These are phyloP conservation scores for Cherax quadricarinatus DNA, from an alignment of 1,140 invertebrate species.

Conservation along the genomic window DNA sequence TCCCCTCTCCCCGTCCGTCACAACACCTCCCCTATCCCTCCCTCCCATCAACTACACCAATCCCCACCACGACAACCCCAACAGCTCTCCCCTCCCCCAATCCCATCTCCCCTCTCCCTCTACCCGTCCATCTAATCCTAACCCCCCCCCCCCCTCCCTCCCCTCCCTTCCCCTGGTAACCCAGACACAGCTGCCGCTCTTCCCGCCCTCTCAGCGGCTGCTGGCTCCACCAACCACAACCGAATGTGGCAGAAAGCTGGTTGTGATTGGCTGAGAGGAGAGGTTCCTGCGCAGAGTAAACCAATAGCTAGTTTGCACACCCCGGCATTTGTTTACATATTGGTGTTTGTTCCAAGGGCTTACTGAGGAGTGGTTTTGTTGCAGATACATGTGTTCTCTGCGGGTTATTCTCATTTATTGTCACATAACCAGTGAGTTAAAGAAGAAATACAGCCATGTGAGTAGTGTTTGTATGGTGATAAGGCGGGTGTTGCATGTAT, in stretches of 20 bases:
- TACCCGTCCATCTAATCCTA: too few species aligned
- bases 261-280: constrained; percentile 19
- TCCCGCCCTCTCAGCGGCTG: constrained; percentile 13
- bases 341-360: constrained; percentile 59
- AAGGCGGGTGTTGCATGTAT: neutral
- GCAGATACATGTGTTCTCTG: neutral
- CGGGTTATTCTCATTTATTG: neutral
- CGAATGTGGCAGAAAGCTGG: neutral
- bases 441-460: constrained; percentile 16
- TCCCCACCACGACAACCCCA: too few species aligned
- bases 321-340: constrained; percentile 70
- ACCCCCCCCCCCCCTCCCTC: too few species aligned
- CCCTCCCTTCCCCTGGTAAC: accelerated
- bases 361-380: neutral
- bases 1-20: neutral
- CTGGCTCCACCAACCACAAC: neutral
- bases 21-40: constrained; percentile 28
- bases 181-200: constrained; percentile 39
- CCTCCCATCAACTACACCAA: neutral
- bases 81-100: too few species aligned
- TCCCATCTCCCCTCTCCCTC: too few species aligned
- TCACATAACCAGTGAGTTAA: too few species aligned
- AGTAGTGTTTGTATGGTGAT: neutral
- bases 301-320: constrained; percentile 61
- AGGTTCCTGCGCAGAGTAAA: constrained; percentile 34